Evolutionary conservation across 2,888 invertebrate species (phyloP), one percentile per base, ranked within the genome.

Genomic region (Rhogogaster chlorosoma): DNA sequence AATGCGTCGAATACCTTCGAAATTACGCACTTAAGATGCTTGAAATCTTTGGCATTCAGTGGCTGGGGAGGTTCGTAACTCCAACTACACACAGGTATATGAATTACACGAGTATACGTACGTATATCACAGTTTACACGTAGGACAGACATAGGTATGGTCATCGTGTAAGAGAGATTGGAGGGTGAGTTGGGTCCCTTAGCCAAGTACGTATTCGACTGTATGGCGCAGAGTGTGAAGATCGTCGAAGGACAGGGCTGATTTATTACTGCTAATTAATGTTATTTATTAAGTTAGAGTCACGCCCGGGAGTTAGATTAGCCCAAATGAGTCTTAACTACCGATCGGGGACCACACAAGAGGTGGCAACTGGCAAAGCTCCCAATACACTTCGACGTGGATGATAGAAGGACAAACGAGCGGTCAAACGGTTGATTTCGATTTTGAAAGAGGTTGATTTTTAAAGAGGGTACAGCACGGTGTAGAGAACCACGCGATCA

Each of bases 261-360:
- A 88, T 89, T 89, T 88, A 88, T 89, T 85, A 87, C 85, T 84
- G 86, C 87, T 88, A 90, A 90, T 90, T 89, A 90, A 88, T 86
- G 89, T 87, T 88, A 87, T 89, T 90, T 88, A 87, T 90, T 90
- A 90, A 86, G 86, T 82, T 42, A 71, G 77, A 61, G 84, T 84
- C 84, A 82, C 71, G 83, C 77, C 85, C 61, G 42, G 61, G 64
- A 86, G 57, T 87, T 85, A 85, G 83, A 84, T 86, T 86, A 86
- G 85, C 84, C 86, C 85, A 86, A 88, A 87, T 84, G 87, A 85
- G 85, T 85, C 49, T 82, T 86, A 87, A 88, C 86, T 85, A 86
- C 70, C 88, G 89, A 90, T 89, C 87, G 90, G 87, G 84, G 90
- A 89, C 90, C 90, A 90, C 90, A 90, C 90, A 90, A 84, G 88